Evolutionary conservation across 2,113 vertebrate species (phyloP), one percentile per base, ranked within the genome.

Genomic region (Pluvianellus socialis): DNA sequence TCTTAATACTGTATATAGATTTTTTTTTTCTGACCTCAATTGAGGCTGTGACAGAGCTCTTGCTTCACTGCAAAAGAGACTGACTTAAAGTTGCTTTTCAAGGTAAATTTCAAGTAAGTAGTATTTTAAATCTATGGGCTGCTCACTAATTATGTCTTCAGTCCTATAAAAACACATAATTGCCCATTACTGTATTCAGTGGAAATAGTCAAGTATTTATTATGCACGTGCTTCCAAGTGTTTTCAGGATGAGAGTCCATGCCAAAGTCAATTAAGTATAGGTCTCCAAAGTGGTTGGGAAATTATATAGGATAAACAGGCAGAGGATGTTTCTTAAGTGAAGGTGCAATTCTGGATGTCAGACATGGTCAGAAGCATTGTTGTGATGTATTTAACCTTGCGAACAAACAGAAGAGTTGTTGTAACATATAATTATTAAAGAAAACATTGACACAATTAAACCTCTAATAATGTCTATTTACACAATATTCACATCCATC

Each of bases 401-500:
- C 0, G 1, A 96, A 47, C 88, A 90, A 93, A 92, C 76, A 92
- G 23, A 93, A 81, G 55, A 84, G 73, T 75, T 92, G 65, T 13
- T 56, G 56, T 63, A 96, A 94, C 80, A 12, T 92, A 61, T 94
- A 92, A 96, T 96, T 96, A 95, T 65, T 73, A 80, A 65, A 86
- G 77, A 93, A 95, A 96, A 86, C 45, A 35, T 47, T 91, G 94
- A 89, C 92, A 97, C 83, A 81, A 88, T 90, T 88, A 93, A 96
- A 84, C 86, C 72, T 95, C 79, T 85, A 96, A 74, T 96, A 96
- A 95, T 93, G 56, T 44, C 79, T 95, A 95, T 94, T 96, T 96
- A 92, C 95, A 96, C 83, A 94, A 77, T 65, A 89, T 79, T 89
- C 77, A 90, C 74, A 91, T 63, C 75, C 88, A 94, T 84, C 56